Base-by-base conservation (phyloP, 2,888 invertebrate species). In the Trisateles emortualis region DNA sequence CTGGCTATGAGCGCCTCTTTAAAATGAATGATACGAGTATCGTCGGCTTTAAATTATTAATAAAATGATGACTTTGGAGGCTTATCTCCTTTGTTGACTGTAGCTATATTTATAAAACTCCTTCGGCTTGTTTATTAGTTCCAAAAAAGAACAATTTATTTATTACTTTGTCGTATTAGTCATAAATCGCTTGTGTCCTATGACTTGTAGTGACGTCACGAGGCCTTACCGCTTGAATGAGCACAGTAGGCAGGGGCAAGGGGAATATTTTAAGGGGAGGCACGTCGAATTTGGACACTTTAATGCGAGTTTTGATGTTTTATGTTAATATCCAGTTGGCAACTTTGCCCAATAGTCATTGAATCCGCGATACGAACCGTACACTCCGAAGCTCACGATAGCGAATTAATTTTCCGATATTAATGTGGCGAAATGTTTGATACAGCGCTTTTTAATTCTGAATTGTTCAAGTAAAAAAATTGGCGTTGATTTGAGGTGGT, bases 271-370 rank as follows among this genome's bases (percentile, higher is more conserved):
- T 64, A 76, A 79, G 83, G 85, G 86, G 83, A 80, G 79, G 64
- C 67, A 61, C 64, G 79, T 70, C 64, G 78, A 88, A 86, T 87
- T 88, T 82, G 87, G 87, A 90, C 89, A 90, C 85, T 90, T 90
- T 90, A 91, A 92, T 91, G 90, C 86, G 91, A 92, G 86, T 92
- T 92, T 82, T 90, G 90, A 92, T 91, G 90, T 91, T 92, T 90
- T 90, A 91, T 91, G 91, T 86, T 91, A 91, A 92, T 91, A 85
- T 83, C 81, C 64, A 77, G 75, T 77, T 61, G 74, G 64, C 72
- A 87, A 90, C 83, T 90, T 89, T 63, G 68, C 60, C 81, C 79
- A 73, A 80, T 80, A 87, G 83, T 85, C 85, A 84, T 79, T 80
- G 85, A 83, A 83, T 85, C 76, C 74, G 64, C 66, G 64, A 68